These are phyloP conservation scores for Turdus rufiventris DNA, from an alignment of 2,113 vertebrate genomes.

Conservation along the genomic window DNA sequence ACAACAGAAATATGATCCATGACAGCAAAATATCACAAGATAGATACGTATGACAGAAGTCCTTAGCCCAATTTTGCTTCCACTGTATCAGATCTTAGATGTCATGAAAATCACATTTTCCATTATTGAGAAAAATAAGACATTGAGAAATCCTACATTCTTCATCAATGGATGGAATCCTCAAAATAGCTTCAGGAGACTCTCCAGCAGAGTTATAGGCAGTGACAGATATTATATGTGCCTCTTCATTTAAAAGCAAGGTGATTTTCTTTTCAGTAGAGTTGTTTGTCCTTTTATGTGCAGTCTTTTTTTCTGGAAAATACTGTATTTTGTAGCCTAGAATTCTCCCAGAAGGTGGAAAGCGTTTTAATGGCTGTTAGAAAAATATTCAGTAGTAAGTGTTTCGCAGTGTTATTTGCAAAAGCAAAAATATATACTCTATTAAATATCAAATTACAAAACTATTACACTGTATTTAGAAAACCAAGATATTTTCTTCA, in stretches of 20 bases:
- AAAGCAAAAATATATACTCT: neutral
- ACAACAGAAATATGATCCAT: neutral
- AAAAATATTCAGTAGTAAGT: neutral
- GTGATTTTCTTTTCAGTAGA: neutral
- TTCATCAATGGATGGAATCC: conserved; percentile 69
- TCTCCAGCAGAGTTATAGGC: conserved; percentile 68
- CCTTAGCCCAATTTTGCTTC: neutral
- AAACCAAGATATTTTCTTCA: neutral
- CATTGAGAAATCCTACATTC: conserved; percentile 26
- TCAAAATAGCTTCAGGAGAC: conserved; percentile 62
- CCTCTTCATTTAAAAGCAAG: conserved; percentile 46
- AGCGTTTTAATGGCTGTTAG: conserved; percentile 20
- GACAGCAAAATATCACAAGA: neutral
- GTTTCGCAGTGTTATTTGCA: neutral
- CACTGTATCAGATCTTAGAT: neutral
- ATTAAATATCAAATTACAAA: neutral
- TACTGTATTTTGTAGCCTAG: conserved; percentile 68
- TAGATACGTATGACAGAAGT: neutral
- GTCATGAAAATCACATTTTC: neutral
- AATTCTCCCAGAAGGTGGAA: conserved; percentile 38
- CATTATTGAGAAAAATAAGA: neutral
- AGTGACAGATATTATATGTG: conserved; percentile 48
- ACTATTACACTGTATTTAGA: neutral
- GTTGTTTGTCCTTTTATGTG: neutral
- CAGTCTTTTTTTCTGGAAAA: conserved; percentile 49